Evolutionary conservation across 2,113 vertebrate species (phyloP).

Genomic region (Bostrychus sinensis): DNA sequence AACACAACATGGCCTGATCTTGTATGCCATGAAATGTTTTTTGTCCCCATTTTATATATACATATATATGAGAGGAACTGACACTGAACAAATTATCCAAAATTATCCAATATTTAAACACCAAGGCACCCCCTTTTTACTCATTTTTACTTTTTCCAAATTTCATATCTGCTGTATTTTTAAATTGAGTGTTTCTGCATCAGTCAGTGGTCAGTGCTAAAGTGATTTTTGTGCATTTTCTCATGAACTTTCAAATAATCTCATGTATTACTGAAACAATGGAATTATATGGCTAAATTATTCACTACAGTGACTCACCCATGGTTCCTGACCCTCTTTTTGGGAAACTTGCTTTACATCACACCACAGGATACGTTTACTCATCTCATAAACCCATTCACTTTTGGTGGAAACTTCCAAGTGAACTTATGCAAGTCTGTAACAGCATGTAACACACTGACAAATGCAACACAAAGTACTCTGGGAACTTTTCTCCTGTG

Average conservation of each 20-base stretch:
- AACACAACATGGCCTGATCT: too few relatives aligned
- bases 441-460: background rate
- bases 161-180: too few relatives aligned
- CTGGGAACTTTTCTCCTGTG: background rate
- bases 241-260: background rate
- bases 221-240: too few relatives aligned
- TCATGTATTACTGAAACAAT: background rate
- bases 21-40: too few relatives aligned
- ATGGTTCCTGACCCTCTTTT: background rate
- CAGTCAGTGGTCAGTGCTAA: too few relatives aligned
- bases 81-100: too few relatives aligned
- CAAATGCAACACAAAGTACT: background rate
- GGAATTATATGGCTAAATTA: background rate
- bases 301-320: background rate
- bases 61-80: too few relatives aligned
- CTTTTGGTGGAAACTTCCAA: conserved; percentile 20
- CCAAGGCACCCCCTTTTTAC: too few relatives aligned
- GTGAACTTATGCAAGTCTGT: conserved; percentile 13
- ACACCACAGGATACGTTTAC: conserved; percentile 22
- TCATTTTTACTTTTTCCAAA: too few relatives aligned
- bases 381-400: conserved; percentile 28
- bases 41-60: too few relatives aligned
- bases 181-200: too few relatives aligned
- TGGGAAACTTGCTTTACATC: background rate
- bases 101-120: too few relatives aligned